These are phyloP conservation scores for Oikopleura dioica DNA, from an alignment of 23 tunicate species.

Conservation along the genomic window DNA sequence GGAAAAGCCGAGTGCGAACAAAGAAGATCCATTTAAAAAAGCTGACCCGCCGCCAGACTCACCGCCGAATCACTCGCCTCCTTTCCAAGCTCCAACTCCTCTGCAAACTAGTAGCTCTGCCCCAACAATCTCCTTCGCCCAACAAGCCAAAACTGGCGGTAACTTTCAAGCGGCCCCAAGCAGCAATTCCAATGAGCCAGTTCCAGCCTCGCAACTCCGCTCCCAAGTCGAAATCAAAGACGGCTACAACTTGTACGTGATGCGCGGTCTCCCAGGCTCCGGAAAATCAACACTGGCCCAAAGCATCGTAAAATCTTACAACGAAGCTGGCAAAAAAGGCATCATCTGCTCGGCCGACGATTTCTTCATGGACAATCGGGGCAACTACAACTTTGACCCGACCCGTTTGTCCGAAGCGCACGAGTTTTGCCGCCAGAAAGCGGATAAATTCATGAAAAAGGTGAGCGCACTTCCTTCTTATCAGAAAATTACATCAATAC, in stretches of 20 bases:
- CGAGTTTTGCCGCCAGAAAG: background rate
- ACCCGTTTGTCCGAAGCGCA: background rate
- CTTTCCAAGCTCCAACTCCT: too few species aligned
- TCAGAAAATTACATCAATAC: background rate
- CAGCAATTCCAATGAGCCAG: too few species aligned
- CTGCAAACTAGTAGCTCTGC: too few species aligned
- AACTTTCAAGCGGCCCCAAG: too few species aligned
- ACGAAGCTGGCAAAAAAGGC: background rate
- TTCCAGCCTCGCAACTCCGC: too few species aligned
- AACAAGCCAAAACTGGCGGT: too few species aligned
- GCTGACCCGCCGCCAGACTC: constrained; percentile 2
- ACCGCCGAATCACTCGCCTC: too few species aligned
- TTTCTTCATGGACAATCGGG: background rate
- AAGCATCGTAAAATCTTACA: background rate
- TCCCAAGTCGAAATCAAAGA: background rate
- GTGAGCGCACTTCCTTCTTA: background rate
- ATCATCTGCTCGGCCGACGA: background rate
- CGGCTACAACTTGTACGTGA: background rate
- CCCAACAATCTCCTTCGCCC: too few species aligned
- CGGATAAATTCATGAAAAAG: constrained; percentile 9
- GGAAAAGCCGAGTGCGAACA: background rate
- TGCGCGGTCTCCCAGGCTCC: constrained; percentile 11
- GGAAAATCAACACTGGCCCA: background rate
- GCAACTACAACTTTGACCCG: background rate
- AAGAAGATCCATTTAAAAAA: background rate